A percentile compares a stretch with the other conserved stretches of the same genome.
Evolutionary conservation across 2,797 vertebrate genomes (phyloP).

Genomic region (Propithecus perrieri): DNA sequence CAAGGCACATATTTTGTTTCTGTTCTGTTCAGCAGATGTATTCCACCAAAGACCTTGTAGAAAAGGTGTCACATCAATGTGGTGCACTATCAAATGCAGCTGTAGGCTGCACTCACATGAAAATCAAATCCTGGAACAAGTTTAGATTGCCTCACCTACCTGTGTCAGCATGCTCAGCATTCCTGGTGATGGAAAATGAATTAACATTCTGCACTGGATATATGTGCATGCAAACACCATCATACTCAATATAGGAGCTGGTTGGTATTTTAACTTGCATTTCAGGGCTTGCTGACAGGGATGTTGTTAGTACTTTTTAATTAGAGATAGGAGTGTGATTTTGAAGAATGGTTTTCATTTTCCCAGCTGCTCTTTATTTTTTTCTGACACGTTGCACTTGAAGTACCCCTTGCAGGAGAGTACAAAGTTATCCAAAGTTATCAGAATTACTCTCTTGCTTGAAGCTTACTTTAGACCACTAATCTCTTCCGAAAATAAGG

Average conservation of each 20-base stretch:
- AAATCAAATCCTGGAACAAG: conserved; percentile 70
- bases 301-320: conserved; percentile 21
- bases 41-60: conserved; percentile 80
- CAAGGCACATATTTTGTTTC: conserved; percentile 80
- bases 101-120: conserved; percentile 63
- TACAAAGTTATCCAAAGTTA: not conserved
- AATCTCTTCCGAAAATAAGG: not conserved
- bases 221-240: not conserved
- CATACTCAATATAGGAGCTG: not conserved
- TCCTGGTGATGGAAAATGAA: conserved; percentile 47
- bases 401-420: not conserved
- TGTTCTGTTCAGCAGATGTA: conserved; percentile 78
- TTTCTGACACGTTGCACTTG: not conserved
- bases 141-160: conserved; percentile 55
- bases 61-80: conserved; percentile 68
- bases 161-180: conserved; percentile 13
- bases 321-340: not conserved
- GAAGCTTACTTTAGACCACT: not conserved
- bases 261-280: conserved; percentile 21
- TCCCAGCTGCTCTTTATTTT: not conserved
- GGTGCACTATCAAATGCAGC: conserved; percentile 62
- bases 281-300: not conserved
- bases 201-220: not conserved
- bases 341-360: conserved; percentile 11
- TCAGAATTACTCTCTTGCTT: not conserved